A percentile compares a stretch with the other conserved stretches of the same genome.
Conservation (phyloP, 1,140 invertebrate genomes). For the Lepidostoma basale region DNA sequence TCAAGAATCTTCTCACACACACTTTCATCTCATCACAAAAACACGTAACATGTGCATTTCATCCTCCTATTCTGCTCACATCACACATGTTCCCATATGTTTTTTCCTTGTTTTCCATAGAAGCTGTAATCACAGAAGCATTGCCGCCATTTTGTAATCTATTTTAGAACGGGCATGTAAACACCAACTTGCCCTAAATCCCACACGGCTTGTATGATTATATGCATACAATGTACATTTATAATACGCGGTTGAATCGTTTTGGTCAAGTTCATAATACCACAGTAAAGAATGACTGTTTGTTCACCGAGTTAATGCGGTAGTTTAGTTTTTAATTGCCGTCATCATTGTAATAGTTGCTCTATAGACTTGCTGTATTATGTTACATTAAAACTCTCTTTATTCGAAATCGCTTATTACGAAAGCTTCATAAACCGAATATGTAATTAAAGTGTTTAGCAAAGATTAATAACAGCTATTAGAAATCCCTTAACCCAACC, state of each 20-base stretch:
- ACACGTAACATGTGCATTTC: slow-evolving; percentile 18
- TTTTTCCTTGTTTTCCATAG: background rate
- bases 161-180: too few relatives aligned
- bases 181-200: too few relatives aligned
- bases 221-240: too few relatives aligned
- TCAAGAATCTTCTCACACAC: slow-evolving; percentile 7
- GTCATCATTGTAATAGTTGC: background rate
- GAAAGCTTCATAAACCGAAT: too few relatives aligned
- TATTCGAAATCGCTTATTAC: background rate
- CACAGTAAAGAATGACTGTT: too few relatives aligned
- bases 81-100: slow-evolving; percentile 18
- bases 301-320: background rate
- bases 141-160: too few relatives aligned
- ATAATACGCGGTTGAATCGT: too few relatives aligned
- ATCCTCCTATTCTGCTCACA: background rate
- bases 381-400: background rate
- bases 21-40: background rate
- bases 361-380: background rate
- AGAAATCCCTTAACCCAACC: too few relatives aligned
- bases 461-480: too few relatives aligned
- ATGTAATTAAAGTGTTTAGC: too few relatives aligned
- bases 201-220: too few relatives aligned
- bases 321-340: background rate
- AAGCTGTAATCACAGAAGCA: background rate
- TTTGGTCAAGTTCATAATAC: too few relatives aligned